phyloP scores from a whole-genome alignment of 2,797 vertebrate genomes.

The Diceros bicornis region DNA sequence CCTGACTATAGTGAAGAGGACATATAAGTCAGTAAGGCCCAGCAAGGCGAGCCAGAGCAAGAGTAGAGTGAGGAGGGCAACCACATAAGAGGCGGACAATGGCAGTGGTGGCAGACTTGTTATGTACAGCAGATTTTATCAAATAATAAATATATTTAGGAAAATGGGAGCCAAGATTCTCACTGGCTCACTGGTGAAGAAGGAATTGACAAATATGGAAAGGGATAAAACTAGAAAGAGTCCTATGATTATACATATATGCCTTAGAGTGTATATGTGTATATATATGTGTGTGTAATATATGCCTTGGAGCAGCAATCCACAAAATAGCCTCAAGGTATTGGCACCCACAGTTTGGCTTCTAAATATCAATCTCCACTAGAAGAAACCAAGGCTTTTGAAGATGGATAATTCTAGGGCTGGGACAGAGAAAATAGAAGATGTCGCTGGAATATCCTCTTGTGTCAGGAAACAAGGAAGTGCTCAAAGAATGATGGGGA shows the following conservation, averaged over 20 bases:
- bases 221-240: background rate
- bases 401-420: background rate
- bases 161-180: background rate
- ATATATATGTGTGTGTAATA: background rate
- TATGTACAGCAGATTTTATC: background rate
- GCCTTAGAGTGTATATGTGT: background rate
- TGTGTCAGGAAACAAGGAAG: background rate
- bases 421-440: background rate
- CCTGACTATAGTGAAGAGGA: background rate
- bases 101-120: background rate
- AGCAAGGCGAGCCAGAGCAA: too few relatives aligned
- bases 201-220: background rate
- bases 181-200: background rate
- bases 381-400: constrained; percentile 26
- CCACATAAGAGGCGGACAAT: background rate
- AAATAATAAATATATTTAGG: background rate
- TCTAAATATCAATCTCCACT: background rate
- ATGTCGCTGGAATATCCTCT: background rate
- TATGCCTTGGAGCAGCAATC: background rate
- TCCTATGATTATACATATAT: background rate
- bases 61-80: background rate
- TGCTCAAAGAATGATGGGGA: background rate
- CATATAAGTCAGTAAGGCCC: background rate
- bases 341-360: background rate
- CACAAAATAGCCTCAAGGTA: background rate